Conservation (phyloP, 1,140 invertebrate genomes). For the Ectropis grisescens region DNA sequence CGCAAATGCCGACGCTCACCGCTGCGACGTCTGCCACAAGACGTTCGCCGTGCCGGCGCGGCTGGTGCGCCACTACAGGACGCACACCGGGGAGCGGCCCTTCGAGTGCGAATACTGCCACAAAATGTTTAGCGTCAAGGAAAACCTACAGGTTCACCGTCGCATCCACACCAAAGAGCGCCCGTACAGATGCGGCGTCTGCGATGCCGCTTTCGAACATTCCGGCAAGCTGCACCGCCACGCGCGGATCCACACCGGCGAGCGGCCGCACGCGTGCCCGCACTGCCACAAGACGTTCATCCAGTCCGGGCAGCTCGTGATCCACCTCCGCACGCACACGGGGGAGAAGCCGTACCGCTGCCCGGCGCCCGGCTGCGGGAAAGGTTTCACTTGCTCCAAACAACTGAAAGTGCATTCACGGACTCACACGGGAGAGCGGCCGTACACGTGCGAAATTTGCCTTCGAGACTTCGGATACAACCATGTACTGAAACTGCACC, state of each 20-base stretch:
- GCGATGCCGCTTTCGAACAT: constrained; percentile 92
- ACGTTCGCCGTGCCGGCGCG: constrained; percentile 93
- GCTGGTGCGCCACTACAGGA: constrained; percentile 90
- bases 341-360: constrained; percentile 94
- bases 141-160: constrained; percentile 92
- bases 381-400: constrained; percentile 92
- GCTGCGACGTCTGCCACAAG: constrained; percentile 92
- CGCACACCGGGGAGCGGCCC: constrained; percentile 88
- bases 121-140: constrained; percentile 93
- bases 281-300: constrained; percentile 94
- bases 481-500: constrained; percentile 88
- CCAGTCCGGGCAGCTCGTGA: constrained; percentile 88
- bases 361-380: constrained; percentile 81
- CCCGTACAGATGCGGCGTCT: constrained; percentile 90
- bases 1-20: constrained; percentile 78
- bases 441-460: constrained; percentile 75
- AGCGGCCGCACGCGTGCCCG: constrained; percentile 94
- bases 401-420: constrained; percentile 88
- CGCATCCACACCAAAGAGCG: constrained; percentile 92
- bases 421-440: constrained; percentile 90
- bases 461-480: constrained; percentile 85
- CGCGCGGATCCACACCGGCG: constrained; percentile 92
- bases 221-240: constrained; percentile 93
- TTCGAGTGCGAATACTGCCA: constrained; percentile 94
- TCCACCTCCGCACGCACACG: constrained; percentile 90